Evolutionary conservation across 2,113 vertebrate genomes (phyloP).

Genomic region (Elanus axillaris): DNA sequence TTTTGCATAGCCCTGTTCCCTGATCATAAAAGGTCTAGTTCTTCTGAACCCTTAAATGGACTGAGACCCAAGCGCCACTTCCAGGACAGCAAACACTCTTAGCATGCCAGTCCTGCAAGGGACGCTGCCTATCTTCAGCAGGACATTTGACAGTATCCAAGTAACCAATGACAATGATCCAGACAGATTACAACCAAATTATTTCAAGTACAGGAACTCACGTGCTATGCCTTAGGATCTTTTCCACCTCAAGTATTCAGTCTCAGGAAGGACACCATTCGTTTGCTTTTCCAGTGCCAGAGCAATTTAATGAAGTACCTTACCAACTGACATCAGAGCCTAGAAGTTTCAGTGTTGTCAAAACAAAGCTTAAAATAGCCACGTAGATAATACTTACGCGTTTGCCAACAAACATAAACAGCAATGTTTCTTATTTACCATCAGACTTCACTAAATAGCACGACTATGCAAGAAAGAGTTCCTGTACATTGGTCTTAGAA

Average conservation of each 20-base stretch:
- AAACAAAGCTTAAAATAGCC: conserved; percentile 43
- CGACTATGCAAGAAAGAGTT: neutral
- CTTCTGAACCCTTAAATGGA: neutral
- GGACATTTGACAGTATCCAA: neutral
- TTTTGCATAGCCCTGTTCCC: neutral
- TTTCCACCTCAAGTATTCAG: neutral
- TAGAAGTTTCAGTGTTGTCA: neutral
- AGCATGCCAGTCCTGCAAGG: neutral
- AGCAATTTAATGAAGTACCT: neutral
- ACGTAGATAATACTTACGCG: neutral
- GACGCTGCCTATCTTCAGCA: neutral
- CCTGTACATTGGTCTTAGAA: neutral
- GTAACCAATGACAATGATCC: neutral
- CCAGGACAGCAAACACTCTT: neutral
- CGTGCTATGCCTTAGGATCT: neutral
- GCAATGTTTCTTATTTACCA: neutral
- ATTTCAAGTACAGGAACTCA: neutral
- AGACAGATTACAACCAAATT: neutral
- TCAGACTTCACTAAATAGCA: neutral
- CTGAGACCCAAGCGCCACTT: neutral
- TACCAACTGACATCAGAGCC: neutral
- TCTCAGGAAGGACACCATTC: neutral
- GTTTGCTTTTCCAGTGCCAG: neutral
- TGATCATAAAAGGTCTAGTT: neutral
- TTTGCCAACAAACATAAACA: conserved; percentile 23